Evolutionary conservation across 2,113 vertebrate species (phyloP).

Genomic region (Circaetus gallicus): DNA sequence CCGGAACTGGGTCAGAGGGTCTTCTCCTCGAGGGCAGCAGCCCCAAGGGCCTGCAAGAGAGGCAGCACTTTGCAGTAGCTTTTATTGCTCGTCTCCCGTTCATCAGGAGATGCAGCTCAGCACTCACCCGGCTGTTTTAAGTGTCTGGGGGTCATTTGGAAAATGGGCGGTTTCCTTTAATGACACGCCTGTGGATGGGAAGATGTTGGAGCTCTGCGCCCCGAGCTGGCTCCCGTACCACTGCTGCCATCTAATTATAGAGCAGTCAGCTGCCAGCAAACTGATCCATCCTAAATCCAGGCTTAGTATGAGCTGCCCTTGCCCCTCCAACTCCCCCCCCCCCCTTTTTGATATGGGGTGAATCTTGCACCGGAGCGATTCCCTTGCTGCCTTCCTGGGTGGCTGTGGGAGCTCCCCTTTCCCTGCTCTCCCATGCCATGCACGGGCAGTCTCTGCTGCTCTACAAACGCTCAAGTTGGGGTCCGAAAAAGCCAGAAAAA

Average conservation of each 20-base stretch:
- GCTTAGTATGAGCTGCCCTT: neutral
- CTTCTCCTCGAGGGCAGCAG: neutral
- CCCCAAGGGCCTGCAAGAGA: neutral
- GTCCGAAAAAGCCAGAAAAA: neutral
- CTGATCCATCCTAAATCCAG: conserved; percentile 34
- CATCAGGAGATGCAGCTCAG: neutral
- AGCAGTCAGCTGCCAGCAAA: conserved; percentile 23
- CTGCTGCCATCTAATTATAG: conserved; percentile 15
- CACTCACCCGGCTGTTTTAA: rapidly evolving
- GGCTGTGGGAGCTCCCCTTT: neutral
- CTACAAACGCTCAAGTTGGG: rapidly evolving
- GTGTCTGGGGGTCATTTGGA: neutral
- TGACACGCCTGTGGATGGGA: neutral
- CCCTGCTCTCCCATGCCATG: neutral
- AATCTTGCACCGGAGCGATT: neutral
- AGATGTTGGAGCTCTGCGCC: neutral
- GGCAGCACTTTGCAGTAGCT: neutral
- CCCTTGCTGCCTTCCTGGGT: neutral
- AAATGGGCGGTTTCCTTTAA: neutral
- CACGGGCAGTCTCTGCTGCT: neutral
- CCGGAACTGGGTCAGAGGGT: rapidly evolving
- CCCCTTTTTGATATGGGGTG: neutral
- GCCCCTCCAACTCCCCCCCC: neutral
- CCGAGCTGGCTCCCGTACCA: neutral
- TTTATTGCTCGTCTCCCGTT: rapidly evolving